These are phyloP conservation scores for Busseola fusca DNA, from an alignment of 2,888 invertebrate genomes.

Conservation along the genomic window DNA sequence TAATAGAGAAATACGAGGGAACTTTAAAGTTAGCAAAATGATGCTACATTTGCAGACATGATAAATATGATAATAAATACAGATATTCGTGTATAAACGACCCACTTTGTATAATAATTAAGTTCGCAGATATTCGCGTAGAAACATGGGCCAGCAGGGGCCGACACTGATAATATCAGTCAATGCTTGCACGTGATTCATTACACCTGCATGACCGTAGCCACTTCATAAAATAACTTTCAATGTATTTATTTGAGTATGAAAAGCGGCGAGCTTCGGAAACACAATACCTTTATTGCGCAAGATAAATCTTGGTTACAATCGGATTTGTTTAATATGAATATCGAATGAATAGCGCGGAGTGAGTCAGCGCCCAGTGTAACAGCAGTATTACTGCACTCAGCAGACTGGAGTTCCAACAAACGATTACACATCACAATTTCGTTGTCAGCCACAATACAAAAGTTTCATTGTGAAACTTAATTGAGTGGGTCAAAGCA, in stretches of 20 bases:
- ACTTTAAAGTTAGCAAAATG: constrained; percentile 8
- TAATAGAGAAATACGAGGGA: neutral
- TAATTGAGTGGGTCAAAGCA: constrained; percentile 67
- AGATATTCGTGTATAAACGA: constrained; percentile 37
- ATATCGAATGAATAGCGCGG: constrained; percentile 73
- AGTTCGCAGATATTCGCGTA: constrained; percentile 53
- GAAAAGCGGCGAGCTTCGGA: constrained; percentile 66
- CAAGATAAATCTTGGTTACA: constrained; percentile 79
- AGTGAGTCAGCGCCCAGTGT: constrained; percentile 69
- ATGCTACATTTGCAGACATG: constrained; percentile 6
- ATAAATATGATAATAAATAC: constrained; percentile 38
- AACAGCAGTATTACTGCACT: constrained; percentile 65
- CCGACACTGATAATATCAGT: constrained; percentile 61
- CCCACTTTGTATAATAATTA: constrained; percentile 50
- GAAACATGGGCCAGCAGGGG: constrained; percentile 46
- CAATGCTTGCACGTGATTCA: constrained; percentile 65
- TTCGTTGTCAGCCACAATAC: constrained; percentile 64
- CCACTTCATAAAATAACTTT: constrained; percentile 67
- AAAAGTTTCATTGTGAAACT: constrained; percentile 66
- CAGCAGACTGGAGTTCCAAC: constrained; percentile 63
- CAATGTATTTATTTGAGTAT: constrained; percentile 74
- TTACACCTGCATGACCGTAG: constrained; percentile 61
- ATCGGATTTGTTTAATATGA: constrained; percentile 79
- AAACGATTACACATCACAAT: constrained; percentile 66
- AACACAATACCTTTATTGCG: constrained; percentile 77